Base-by-base conservation (phyloP, 1,140 invertebrate genomes). In the Nymphalis io region DNA sequence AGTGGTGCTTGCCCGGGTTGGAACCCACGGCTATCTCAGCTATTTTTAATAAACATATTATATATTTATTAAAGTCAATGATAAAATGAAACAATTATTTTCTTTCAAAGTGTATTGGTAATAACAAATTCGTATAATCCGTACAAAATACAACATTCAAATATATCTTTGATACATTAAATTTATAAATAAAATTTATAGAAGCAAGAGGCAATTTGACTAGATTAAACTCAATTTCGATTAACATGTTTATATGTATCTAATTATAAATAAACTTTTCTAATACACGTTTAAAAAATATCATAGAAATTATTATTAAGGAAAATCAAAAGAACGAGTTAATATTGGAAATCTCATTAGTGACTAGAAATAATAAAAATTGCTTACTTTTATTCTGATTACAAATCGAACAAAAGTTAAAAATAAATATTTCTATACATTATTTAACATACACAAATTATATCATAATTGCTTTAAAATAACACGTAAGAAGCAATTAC, bases 91-190 rank as follows among this genome's bases (percentile, higher is more conserved):
- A n/a, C 21, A 51, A 55, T 44, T 3, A 67, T 53, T 60, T 65
- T 11, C 60, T 63, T 44, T 55, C 53, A 46, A 62, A 62, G 48
- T 66, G 75, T 84, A 83, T 20, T 67, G 27, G 64, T 58, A 68
- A 75, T 84, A 90, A 86, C 80, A 84, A 79, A 75, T 75, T 75
- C 75, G 81, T 84, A 87, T 83, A 84, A 63, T 80, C 77, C 75
- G 84, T 89, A 87, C 82, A 85, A 89, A 89, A 88, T 87, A 89
- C 84, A 87, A 84, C 76, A 83, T 81, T 84, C 70, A 75, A 75
- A 75, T 72, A 73, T 73, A 60, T 65, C 42, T 70, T 40, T 39
- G 58, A 64, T 73, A 73, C 21, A 66, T 69, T 44, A 59, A 58
- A 39, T 53, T 66, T 38, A 70, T 61, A 66, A 16, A 61, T 66